phyloP scores from a whole-genome alignment of 2,888 invertebrate species.

The Amblyteles armatorius region DNA sequence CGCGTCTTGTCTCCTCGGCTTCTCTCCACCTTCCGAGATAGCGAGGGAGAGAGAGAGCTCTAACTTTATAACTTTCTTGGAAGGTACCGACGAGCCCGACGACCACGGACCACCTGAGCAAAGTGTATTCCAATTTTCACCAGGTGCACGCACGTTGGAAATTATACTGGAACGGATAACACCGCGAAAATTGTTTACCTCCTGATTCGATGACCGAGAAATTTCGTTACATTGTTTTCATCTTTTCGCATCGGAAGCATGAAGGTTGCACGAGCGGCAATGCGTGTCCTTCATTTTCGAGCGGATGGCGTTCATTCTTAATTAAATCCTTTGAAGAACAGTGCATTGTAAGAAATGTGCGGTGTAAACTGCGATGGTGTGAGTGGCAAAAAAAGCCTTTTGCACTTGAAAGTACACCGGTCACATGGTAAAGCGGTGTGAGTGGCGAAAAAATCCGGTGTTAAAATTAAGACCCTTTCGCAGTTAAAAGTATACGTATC shows the following conservation, averaged over 20 bases:
- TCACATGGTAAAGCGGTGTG: too few species aligned
- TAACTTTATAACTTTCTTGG: constrained; percentile 60
- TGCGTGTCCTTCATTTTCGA: background rate
- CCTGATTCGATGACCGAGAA: background rate
- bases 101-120: background rate
- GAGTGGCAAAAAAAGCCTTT: too few species aligned
- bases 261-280: background rate
- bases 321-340: background rate
- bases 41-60: constrained; percentile 12
- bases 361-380: too few species aligned
- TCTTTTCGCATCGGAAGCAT: background rate
- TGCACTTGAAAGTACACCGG: too few species aligned
- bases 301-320: background rate
- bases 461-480: too few species aligned
- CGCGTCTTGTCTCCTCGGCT: constrained; percentile 39
- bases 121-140: constrained; percentile 1
- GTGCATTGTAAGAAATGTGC: too few species aligned
- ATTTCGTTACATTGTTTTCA: background rate
- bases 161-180: background rate
- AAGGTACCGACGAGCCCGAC: constrained; percentile 29
- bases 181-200: constrained; percentile 9
- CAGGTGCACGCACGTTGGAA: constrained; percentile 3
- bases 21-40: constrained; percentile 32
- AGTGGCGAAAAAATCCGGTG: too few species aligned
- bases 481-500: background rate